phyloP scores from a whole-genome alignment of 2,888 invertebrate species.

The Melinopterus prodromus region DNA sequence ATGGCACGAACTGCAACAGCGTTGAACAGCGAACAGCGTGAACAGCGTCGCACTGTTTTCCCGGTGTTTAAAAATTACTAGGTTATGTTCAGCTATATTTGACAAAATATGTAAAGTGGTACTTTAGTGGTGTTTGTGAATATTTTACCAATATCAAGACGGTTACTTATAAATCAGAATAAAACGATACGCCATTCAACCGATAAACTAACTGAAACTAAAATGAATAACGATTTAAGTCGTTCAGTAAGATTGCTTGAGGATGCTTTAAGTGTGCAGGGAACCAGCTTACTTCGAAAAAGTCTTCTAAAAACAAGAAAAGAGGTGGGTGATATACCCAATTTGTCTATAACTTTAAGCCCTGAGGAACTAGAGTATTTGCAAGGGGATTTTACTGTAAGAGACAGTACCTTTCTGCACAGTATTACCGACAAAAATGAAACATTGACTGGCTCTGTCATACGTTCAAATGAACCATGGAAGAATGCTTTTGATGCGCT shows the following conservation, averaged over 20 bases:
- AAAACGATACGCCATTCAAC: background rate
- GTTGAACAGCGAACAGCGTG: too few species aligned
- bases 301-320: slow-evolving; percentile 34
- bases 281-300: slow-evolving; percentile 44
- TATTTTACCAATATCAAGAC: background rate
- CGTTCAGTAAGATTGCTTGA: slow-evolving; percentile 56
- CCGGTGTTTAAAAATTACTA: too few species aligned
- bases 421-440: slow-evolving; percentile 44
- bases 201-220: slow-evolving; percentile 19
- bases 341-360: slow-evolving; percentile 48
- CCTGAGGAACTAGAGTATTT: slow-evolving; percentile 47
- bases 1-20: too few species aligned
- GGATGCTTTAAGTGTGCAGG: slow-evolving; percentile 52
- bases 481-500: slow-evolving; percentile 54
- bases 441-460: slow-evolving; percentile 52
- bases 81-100: too few species aligned
- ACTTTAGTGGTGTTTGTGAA: background rate
- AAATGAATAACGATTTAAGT: slow-evolving; percentile 57
- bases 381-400: slow-evolving; percentile 29
- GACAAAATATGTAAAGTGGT: too few species aligned
- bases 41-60: too few species aligned
- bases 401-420: slow-evolving; percentile 38
- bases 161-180: background rate
- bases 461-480: slow-evolving; percentile 54
- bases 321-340: slow-evolving; percentile 36